phyloP scores from a whole-genome alignment of 2,113 vertebrate genomes.

The Cavia porcellus region DNA sequence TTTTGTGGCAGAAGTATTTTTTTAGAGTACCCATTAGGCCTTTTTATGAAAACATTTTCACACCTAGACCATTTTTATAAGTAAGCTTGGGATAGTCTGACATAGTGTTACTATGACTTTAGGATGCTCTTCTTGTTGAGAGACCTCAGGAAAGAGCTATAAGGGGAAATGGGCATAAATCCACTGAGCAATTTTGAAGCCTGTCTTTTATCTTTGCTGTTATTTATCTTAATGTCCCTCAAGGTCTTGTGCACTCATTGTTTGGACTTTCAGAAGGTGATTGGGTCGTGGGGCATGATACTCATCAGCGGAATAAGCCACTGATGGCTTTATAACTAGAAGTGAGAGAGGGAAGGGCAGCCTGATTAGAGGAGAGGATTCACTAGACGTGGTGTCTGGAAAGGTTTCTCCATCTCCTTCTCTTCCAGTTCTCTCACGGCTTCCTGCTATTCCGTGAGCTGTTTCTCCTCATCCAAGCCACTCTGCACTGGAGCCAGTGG shows the following conservation, averaged over 20 bases:
- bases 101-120: neutral
- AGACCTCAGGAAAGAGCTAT: neutral
- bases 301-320: neutral
- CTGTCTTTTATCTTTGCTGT: neutral
- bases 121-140: neutral
- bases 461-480: neutral
- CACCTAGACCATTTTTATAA: neutral
- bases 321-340: neutral
- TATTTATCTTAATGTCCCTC: neutral
- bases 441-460: neutral
- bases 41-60: neutral
- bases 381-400: neutral
- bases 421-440: neutral
- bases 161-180: neutral
- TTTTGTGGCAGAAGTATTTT: neutral
- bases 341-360: neutral
- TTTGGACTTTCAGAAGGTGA: neutral
- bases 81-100: neutral
- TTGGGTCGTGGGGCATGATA: neutral
- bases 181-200: neutral
- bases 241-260: neutral
- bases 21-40: neutral
- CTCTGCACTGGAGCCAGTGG: neutral
- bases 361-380: no score
- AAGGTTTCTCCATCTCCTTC: neutral